These are phyloP conservation scores for Metaphire vulgaris DNA, from an alignment of 1,140 invertebrate species.

Conservation along the genomic window DNA sequence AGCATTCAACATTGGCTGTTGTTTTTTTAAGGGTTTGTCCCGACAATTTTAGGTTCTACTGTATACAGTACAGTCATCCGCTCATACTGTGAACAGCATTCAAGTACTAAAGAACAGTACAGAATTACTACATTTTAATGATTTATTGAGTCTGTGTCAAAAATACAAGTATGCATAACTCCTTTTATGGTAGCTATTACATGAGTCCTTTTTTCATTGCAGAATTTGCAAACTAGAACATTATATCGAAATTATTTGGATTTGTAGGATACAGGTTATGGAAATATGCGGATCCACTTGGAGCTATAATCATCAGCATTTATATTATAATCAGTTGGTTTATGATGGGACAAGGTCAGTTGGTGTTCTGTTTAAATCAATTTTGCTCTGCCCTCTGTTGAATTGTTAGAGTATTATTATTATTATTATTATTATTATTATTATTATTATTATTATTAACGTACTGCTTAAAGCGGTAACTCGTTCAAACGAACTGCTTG, in stretches of 20 bases:
- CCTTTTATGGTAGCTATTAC: too few species aligned
- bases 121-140: too few species aligned
- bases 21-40: too few species aligned
- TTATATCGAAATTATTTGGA: neutral
- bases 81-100: too few species aligned
- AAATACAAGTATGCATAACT: too few species aligned
- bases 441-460: neutral
- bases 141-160: too few species aligned
- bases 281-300: constrained; percentile 52
- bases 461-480: neutral
- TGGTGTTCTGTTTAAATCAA: neutral
- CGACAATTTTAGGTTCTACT: too few species aligned
- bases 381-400: neutral
- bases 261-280: constrained; percentile 31
- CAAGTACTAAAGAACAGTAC: too few species aligned
- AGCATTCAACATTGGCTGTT: too few species aligned
- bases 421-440: neutral
- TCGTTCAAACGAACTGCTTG: neutral
- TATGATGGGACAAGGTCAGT: constrained; percentile 44
- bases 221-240: too few species aligned
- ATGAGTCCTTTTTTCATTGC: too few species aligned
- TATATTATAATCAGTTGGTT: constrained; percentile 52
- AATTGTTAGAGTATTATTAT: neutral
- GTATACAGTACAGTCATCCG: too few species aligned
- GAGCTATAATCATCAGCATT: constrained; percentile 52